Evolutionary conservation across 2,888 invertebrate species (phyloP), one percentile per base, ranked within the genome.

Genomic region (Lasius fuliginosus): DNA sequence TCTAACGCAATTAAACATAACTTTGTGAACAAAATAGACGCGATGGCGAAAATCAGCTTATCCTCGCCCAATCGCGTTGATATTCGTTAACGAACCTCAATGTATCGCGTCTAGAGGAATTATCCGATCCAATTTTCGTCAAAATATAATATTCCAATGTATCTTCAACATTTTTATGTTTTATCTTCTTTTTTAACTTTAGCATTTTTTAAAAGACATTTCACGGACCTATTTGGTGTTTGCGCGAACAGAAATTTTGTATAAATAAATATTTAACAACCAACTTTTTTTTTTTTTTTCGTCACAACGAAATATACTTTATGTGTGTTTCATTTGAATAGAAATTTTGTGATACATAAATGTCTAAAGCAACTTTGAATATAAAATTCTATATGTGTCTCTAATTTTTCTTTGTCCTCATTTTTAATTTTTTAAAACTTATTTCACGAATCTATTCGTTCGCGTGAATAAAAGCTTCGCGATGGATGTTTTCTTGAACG

Each of bases 1-100:
- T 12, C 40, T 9, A 46, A 79, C 60, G 18, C 60, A 60, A 79
- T 79, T 79, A 79, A 73, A 73, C 46, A 36, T 79, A 79, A 79
- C 46, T 79, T 73, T 58, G n/a, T 36, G 79, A 60, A 36, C 73
- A 42, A 69, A 77, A 30, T 77, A 69, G 56, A 77, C 33, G 58
- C 46, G 12, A 46, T 60, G 33, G 46, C 27, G 33, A 71, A 79
- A 79, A 79, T 79, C 46, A 33, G 36, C 5, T 79, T 79, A 79
- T 36, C 15, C 33, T 73, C 33, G 40, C 8, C 6, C 42, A 71
- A 79, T 69, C 42, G 73, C 42, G 60, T 73, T 60, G 42, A 73
- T 60, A 60, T 73, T 27, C 46, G 40, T 71, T 46, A 46, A 33
- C 18, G 12, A 69, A 11, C 40, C 3, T 6, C 42, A 56, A 30